Evolutionary conservation across 2,888 invertebrate species (phyloP).

Genomic region (Sarcophaga carnaria): DNA sequence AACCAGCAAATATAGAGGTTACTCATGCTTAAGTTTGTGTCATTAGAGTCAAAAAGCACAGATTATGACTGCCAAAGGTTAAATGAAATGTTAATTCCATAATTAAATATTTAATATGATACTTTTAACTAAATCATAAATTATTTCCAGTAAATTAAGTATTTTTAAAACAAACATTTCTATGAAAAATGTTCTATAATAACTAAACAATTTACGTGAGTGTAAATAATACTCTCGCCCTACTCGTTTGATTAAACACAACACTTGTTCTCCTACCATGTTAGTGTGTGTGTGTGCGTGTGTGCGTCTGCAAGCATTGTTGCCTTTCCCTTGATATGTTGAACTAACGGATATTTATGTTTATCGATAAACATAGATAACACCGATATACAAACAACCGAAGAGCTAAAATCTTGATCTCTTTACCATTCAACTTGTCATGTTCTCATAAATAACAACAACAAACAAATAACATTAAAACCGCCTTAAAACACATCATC

Average conservation of each 20-base stretch:
- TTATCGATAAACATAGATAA: slow-evolving; percentile 63
- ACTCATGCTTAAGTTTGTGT: background rate
- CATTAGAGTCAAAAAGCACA: background rate
- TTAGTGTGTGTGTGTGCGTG: background rate
- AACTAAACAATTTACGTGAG: too few relatives aligned
- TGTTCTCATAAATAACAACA: slow-evolving; percentile 61
- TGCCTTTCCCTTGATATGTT: background rate
- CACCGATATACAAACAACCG: slow-evolving; percentile 1
- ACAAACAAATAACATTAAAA: slow-evolving; percentile 38
- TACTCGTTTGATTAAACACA: too few relatives aligned
- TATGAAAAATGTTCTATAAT: too few relatives aligned
- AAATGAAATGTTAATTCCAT: slow-evolving; percentile 21
- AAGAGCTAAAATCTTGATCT: background rate
- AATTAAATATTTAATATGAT: slow-evolving; percentile 9
- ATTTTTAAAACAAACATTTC: too few relatives aligned
- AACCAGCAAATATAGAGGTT: too few relatives aligned
- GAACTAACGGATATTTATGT: slow-evolving; percentile 40
- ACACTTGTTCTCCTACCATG: background rate
- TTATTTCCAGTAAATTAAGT: background rate
- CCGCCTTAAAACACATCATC: slow-evolving; percentile 1
- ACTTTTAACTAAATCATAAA: slow-evolving; percentile 2
- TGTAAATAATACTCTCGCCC: background rate
- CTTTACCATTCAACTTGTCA: slow-evolving; percentile 44
- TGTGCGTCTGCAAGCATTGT: too few relatives aligned
- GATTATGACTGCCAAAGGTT: background rate